Evolutionary conservation across 1,140 invertebrate species (phyloP).

Genomic region (Dreissena rostriformis): DNA sequence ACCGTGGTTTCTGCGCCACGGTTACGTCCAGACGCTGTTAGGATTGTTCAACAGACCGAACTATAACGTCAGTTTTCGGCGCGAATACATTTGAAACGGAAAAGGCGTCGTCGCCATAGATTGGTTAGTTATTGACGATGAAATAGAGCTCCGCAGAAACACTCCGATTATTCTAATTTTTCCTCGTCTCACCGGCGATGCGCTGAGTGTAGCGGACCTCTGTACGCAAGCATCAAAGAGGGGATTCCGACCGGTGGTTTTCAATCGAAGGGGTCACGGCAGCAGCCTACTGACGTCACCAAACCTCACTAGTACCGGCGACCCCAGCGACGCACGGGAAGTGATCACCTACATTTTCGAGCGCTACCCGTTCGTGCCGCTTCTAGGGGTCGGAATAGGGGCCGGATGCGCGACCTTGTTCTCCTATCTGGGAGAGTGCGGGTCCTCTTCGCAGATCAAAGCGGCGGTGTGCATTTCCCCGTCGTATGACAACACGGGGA

Average conservation of each 20-base stretch:
- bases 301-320: conserved; percentile 66
- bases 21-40: conserved; percentile 38
- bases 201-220: conserved; percentile 44
- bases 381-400: conserved; percentile 56
- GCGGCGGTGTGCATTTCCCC: background rate
- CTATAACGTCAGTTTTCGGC: conserved; percentile 17
- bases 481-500: conserved; percentile 16
- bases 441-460: conserved; percentile 2
- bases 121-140: conserved; percentile 14
- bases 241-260: conserved; percentile 69
- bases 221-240: conserved; percentile 49
- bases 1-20: conserved; percentile 3
- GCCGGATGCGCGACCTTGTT: conserved; percentile 58
- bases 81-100: conserved; percentile 47
- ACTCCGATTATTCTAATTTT: conserved; percentile 63
- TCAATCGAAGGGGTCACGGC: conserved; percentile 73
- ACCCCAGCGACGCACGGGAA: conserved; percentile 61
- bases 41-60: conserved; percentile 21
- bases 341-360: conserved; percentile 56
- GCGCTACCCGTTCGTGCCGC: conserved; percentile 47
- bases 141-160: conserved; percentile 7
- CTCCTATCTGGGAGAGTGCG: conserved; percentile 67
- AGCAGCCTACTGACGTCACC: conserved; percentile 69
- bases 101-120: conserved; percentile 47
- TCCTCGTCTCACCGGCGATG: conserved; percentile 66